Evolutionary conservation across 2,113 vertebrate species (phyloP), one percentile per base, ranked within the genome.

Genomic region (Trematocara variabile): DNA sequence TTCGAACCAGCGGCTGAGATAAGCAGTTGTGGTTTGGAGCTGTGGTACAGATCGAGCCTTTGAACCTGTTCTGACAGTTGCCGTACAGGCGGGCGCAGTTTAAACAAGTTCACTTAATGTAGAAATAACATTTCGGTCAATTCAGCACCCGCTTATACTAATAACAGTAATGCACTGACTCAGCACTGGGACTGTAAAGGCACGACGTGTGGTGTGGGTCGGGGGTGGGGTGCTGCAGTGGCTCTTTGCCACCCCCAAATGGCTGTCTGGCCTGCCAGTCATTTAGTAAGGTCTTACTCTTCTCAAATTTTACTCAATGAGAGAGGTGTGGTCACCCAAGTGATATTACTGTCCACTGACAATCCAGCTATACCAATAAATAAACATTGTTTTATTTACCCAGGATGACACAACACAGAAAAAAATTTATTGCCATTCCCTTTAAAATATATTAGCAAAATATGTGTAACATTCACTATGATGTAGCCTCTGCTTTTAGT

Each of bases 131-230:
- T 55, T 84, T 81, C 28, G 46, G 81, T 85, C 63, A 41, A 30
- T 88, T 87, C 58, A 86, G 86, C 85, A 73, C 83, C 73, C 9
- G 58, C 82, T 92, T 85, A 39, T 80, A 89, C 84, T 92, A 94
- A 92, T 93, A 91, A 93, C 83, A 54, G 86, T 94, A 94, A 95
- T 94, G 91, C 86, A 94, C 94, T 95, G 94, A 95, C 91, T 95
- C 93, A 95, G 94, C 91, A 91, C 55, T 73, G 84, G 84, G 77
- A 88, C 80, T 89, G 79, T 86, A 83, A 88, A 89, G 20, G 54
- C 16, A 16, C 78, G 46, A 48, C 20, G 37, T 65, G 54, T 63
- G 44, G 53, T 25, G 20, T 25, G 53, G 53, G 53, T 25, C 12
- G 39, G 55, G 18, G 39, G 22, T n/a, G 81, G 46, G 52, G 25